These are phyloP conservation scores for Spicauda simplicius DNA, from an alignment of 2,888 invertebrate species.

Conservation along the genomic window DNA sequence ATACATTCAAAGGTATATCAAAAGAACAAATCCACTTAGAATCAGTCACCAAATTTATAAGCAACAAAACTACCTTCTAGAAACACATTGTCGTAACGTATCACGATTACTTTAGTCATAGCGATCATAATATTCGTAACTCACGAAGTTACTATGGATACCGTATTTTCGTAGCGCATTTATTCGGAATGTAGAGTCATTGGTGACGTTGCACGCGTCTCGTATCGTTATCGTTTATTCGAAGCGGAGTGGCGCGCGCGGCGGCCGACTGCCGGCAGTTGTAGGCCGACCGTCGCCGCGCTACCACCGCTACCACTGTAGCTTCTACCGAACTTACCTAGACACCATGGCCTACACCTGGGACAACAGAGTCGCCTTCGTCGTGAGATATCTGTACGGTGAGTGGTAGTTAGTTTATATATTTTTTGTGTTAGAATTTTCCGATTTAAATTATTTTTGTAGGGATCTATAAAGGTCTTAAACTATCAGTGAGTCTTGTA, in stretches of 20 bases:
- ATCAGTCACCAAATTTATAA: too few relatives aligned
- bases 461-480: too few relatives aligned
- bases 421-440: too few relatives aligned
- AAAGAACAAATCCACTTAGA: too few relatives aligned
- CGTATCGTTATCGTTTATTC: conserved; percentile 27
- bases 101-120: too few relatives aligned
- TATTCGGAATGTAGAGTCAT: conserved; percentile 19
- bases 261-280: conserved; percentile 57
- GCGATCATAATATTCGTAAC: not conserved
- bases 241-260: conserved; percentile 52
- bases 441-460: too few relatives aligned
- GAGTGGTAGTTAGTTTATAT: conserved; percentile 61
- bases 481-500: too few relatives aligned
- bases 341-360: conserved; percentile 93
- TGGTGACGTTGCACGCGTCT: conserved; percentile 17
- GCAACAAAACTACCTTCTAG: too few relatives aligned
- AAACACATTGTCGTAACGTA: too few relatives aligned
- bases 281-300: conserved; percentile 59
- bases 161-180: not conserved
- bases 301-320: not conserved
- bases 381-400: conserved; percentile 93
- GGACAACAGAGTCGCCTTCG: conserved; percentile 93
- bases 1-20: too few relatives aligned
- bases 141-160: not conserved
- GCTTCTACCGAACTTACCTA: too few relatives aligned